Evolutionary conservation across 2,113 vertebrate genomes (phyloP).

Genomic region (Zosterops pallidus): DNA sequence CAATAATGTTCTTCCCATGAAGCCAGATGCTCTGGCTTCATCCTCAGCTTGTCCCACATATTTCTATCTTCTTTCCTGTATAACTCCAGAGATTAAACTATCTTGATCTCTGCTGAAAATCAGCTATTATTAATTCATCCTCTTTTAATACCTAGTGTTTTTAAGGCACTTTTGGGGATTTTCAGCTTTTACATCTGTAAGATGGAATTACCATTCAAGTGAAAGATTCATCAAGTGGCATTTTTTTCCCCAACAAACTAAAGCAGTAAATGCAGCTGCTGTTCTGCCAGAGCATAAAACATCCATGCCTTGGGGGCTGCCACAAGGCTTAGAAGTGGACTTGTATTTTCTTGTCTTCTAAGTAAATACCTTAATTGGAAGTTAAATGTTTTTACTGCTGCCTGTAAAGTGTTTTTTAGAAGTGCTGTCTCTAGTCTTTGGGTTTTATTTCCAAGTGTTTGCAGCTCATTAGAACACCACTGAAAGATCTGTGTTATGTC

Average conservation of each 20-base stretch:
- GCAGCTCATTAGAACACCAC: neutral
- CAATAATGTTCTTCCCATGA: neutral
- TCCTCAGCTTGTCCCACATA: neutral
- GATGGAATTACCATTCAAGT: neutral
- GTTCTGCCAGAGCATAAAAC: neutral
- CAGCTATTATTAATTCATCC: constrained; percentile 33
- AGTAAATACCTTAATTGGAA: neutral
- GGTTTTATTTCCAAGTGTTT: neutral
- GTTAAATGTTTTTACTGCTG: neutral
- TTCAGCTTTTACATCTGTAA: constrained; percentile 3
- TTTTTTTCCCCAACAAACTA: neutral
- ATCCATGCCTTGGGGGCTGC: neutral
- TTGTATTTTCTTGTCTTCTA: neutral
- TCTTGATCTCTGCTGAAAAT: constrained; percentile 19
- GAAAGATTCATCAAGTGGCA: neutral
- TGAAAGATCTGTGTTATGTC: neutral
- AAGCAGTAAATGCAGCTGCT: neutral
- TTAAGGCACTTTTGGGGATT: constrained; percentile 2
- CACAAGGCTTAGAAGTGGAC: neutral
- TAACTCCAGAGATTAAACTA: constrained; percentile 30
- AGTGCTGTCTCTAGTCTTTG: neutral
- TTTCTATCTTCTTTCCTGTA: constrained; percentile 4
- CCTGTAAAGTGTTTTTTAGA: neutral
- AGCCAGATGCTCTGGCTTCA: constrained; percentile 35
- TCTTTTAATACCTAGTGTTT: neutral